A percentile compares a stretch with the other conserved stretches of the same genome.
Conservation (phyloP, 2,113 vertebrate species). For the Smithornis capensis region DNA sequence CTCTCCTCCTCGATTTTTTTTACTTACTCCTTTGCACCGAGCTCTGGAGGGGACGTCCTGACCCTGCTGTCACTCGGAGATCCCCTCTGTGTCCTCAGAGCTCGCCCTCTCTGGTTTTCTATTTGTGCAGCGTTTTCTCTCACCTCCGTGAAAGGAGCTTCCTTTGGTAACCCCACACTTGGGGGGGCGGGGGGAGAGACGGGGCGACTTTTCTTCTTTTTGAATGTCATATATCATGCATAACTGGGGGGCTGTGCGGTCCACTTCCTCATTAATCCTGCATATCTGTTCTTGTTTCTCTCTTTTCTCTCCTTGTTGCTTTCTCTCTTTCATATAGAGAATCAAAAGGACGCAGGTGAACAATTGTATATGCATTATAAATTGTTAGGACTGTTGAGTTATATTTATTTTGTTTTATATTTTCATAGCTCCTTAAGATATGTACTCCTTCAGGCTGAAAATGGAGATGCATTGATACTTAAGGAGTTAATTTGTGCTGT, state of each 20-base stretch:
- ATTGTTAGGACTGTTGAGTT: constrained; percentile 82
- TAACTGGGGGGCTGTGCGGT: constrained; percentile 79
- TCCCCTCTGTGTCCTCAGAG: constrained; percentile 71
- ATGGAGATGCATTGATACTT: constrained; percentile 79
- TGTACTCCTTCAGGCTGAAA: constrained; percentile 77
- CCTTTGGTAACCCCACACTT: constrained; percentile 73
- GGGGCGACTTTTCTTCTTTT: constrained; percentile 69
- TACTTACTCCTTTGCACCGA: constrained; percentile 75
- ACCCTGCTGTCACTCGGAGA: constrained; percentile 63
- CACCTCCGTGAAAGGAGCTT: constrained; percentile 75
- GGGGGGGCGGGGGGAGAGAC: constrained; percentile 62
- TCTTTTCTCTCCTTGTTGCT: constrained; percentile 86
- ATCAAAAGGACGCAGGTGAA: constrained; percentile 94
- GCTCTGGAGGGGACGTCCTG: constrained; percentile 75
- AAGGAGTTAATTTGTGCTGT: constrained; percentile 90
- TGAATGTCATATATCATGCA: constrained; percentile 77
- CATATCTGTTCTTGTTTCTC: constrained; percentile 90
- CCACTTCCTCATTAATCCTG: constrained; percentile 87
- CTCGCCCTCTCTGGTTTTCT: constrained; percentile 77
- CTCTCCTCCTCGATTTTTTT: constrained; percentile 68
- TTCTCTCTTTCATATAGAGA: constrained; percentile 93
- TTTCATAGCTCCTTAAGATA: constrained; percentile 80
- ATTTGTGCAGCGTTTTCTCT: constrained; percentile 75
- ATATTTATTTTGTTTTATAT: constrained; percentile 75
- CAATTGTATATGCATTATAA: constrained; percentile 92